Conservation (phyloP, 2,113 vertebrate genomes). For the Ibidorhyncha struthersii region DNA sequence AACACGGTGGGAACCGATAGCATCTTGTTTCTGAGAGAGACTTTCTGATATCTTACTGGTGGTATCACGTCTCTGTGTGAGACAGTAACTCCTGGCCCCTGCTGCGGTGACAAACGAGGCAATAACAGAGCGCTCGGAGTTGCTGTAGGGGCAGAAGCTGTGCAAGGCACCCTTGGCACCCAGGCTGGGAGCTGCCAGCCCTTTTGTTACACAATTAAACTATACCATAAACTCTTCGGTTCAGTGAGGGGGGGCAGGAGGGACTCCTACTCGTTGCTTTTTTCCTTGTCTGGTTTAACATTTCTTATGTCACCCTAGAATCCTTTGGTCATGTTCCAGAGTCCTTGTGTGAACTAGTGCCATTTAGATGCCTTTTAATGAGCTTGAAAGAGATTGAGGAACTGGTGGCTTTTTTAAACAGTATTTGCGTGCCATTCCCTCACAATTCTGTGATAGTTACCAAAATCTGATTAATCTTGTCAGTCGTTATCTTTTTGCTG, state of each 20-base stretch:
- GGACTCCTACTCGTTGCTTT: background rate
- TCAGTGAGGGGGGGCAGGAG: background rate
- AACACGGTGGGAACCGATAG: background rate
- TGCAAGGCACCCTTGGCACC: background rate
- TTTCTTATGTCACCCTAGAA: background rate
- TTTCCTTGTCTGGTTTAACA: background rate
- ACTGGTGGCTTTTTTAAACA: background rate
- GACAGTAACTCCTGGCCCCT: background rate
- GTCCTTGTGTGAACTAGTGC: background rate
- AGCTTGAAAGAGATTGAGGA: background rate
- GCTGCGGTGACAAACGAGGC: background rate
- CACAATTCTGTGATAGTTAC: background rate
- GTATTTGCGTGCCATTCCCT: background rate
- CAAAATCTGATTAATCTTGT: background rate
- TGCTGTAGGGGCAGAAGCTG: background rate
- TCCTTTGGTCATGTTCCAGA: background rate
- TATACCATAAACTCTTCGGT: background rate
- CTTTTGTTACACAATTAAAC: background rate
- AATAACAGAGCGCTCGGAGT: accelerated
- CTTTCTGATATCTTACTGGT: background rate
- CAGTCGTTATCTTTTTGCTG: accelerated
- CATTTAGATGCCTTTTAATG: background rate
- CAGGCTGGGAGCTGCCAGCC: background rate
- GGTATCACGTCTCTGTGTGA: background rate
- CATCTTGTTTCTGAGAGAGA: background rate